Base-by-base conservation (phyloP, 2,888 invertebrate species). In the Cyaniris semiargus region DNA sequence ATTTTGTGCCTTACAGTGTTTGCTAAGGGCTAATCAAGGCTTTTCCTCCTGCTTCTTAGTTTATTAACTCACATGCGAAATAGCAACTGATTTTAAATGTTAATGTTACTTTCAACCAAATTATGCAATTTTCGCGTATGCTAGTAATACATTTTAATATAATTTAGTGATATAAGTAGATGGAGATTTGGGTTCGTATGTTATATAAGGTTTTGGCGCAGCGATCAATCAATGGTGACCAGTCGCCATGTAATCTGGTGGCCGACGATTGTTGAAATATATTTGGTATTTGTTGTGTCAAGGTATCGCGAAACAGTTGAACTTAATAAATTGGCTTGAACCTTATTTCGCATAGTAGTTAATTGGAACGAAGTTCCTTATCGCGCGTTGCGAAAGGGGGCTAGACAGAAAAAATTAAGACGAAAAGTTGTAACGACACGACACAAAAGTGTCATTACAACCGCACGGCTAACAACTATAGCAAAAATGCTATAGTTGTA, bases 161-260 rank as follows among this genome's bases (percentile, higher is more conserved):
- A 60, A 4, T 23, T 60, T 13, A 60, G 66, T 66, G 15, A 66
- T 6, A 66, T 31, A 66, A 31, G 66, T 66, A 6, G 15, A 18
- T 13, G 15, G 66, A 15, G 15, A 66, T 66, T 66, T 66, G 10
- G 27, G 27, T 66, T 66, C 18, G 27, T 31, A 21, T 44, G 44
- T 48, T 38, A 48, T 72, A 31, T 44, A 72, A 48, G 38, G 23
- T 38, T 72, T 72, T 72, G 72, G 72, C 72, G 72, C 72, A 44
- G 72, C 72, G 21, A 72, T 72, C 72, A 72, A 72, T 72, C 72
- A 72, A 71, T 72, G 23, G 72, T 44, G 72, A 72, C 23, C 48
- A 8, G 23, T 72, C 72, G 72, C 72, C 15, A 44, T 38, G 13
- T 72, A 72, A 72, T 72, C 72, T 71, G 10, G 27, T 66, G 27